phyloP scores from a whole-genome alignment of 2,113 vertebrate genomes.

The Leuciscus idus region DNA sequence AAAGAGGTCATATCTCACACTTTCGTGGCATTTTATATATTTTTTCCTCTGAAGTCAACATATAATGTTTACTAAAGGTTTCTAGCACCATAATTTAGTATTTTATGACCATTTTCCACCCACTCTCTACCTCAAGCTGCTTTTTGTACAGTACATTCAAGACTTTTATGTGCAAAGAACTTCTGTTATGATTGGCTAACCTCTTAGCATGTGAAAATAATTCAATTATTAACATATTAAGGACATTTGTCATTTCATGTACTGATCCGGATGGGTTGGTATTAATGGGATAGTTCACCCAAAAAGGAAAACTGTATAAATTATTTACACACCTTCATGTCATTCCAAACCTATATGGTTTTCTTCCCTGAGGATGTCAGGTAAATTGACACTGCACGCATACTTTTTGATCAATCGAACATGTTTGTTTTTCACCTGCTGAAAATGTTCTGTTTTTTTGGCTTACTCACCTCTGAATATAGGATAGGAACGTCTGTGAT shows the following conservation, averaged over 20 bases:
- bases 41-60: not conserved
- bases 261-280: not conserved
- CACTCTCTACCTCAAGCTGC: not conserved
- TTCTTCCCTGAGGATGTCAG: not conserved
- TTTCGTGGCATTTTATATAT: not conserved
- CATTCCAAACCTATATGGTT: not conserved
- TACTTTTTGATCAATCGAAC: not conserved
- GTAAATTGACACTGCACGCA: not conserved
- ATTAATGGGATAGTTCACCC: not conserved
- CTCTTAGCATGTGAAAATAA: not conserved
- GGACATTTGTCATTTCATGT: not conserved
- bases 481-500: not conserved
- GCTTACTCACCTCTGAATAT: too few species aligned
- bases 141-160: not conserved
- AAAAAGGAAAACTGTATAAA: not conserved
- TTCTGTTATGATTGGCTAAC: not conserved
- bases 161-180: not conserved
- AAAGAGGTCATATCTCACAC: not conserved
- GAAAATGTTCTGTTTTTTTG: not conserved
- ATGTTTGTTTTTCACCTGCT: not conserved
- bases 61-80: not conserved
- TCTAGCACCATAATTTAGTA: not conserved
- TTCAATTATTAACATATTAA: not conserved
- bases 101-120: constrained; percentile 6
- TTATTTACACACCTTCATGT: not conserved